phyloP scores from a whole-genome alignment of 1,140 invertebrate genomes.

The Maconellicoccus hirsutus region DNA sequence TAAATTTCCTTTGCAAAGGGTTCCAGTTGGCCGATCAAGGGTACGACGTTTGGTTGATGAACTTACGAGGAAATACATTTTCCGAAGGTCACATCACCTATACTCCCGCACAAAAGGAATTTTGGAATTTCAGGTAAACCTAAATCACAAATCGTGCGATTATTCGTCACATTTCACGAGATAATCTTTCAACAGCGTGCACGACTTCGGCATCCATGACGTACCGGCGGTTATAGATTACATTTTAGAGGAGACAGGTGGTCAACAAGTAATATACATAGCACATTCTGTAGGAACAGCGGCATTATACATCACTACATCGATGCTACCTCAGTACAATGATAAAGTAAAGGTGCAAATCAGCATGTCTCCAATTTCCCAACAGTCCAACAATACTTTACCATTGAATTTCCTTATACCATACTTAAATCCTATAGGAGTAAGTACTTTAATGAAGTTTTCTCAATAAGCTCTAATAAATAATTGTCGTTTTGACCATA shows the following conservation, averaged over 20 bases:
- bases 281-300: conserved; percentile 50
- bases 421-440: too few species aligned
- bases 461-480: too few species aligned
- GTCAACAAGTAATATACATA: conserved; percentile 40
- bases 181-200: conserved; percentile 36
- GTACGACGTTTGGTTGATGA: conserved; percentile 61
- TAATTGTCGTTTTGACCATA: too few species aligned
- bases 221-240: conserved; percentile 49
- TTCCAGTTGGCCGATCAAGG: conserved; percentile 46
- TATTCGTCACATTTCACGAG: not conserved
- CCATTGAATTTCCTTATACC: conserved; percentile 50
- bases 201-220: conserved; percentile 52
- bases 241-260: conserved; percentile 40
- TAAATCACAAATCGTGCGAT: not conserved
- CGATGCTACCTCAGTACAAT: conserved; percentile 42
- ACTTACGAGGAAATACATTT: conserved; percentile 52
- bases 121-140: conserved; percentile 46
- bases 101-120: conserved; percentile 38
- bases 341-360: conserved; percentile 34
- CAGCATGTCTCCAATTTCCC: conserved; percentile 24
- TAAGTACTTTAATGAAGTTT: too few species aligned
- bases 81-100: conserved; percentile 41
- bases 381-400: conserved; percentile 34
- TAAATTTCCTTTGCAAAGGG: conserved; percentile 33
- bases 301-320: conserved; percentile 38